Percentiles rank a stretch among this genome's conserved stretches.
Evolutionary conservation across 1,140 invertebrate species (phyloP).

Genomic region (Zaprionus kolodkinae): DNA sequence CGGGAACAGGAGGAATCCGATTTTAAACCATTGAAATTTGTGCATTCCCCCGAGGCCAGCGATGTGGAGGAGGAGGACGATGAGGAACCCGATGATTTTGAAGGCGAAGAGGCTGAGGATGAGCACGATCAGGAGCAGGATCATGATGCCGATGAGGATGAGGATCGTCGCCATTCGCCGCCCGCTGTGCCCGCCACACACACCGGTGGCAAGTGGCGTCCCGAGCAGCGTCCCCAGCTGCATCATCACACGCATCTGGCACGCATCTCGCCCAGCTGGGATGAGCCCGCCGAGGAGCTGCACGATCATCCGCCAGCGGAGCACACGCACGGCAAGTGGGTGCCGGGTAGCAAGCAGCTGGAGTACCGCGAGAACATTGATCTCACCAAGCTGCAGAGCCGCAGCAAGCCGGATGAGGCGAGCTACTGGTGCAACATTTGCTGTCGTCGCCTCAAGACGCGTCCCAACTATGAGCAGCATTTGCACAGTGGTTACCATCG

Average conservation of each 20-base stretch:
- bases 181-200: constrained; percentile 86
- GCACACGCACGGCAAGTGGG: constrained; percentile 91
- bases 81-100: constrained; percentile 57
- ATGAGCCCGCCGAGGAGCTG: constrained; percentile 57
- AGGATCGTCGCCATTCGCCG: constrained; percentile 78
- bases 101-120: constrained; percentile 86
- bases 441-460: constrained; percentile 89
- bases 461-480: constrained; percentile 90
- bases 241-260: constrained; percentile 55
- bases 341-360: constrained; percentile 87
- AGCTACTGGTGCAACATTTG: constrained; percentile 91
- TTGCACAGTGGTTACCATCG: constrained; percentile 89
- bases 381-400: constrained; percentile 85
- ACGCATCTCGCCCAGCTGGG: constrained; percentile 72
- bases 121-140: constrained; percentile 86
- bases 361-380: constrained; percentile 84
- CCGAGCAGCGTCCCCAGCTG: constrained; percentile 74
- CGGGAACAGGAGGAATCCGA: constrained; percentile 84
- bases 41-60: constrained; percentile 76
- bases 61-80: constrained; percentile 84
- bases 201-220: constrained; percentile 91
- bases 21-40: constrained; percentile 84
- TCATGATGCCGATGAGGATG: constrained; percentile 87
- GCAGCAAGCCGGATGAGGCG: constrained; percentile 3
- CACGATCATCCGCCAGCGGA: constrained; percentile 86